These are phyloP conservation scores for Macrochelys suwanniensis DNA, from an alignment of 2,797 vertebrate species.

Conservation along the genomic window DNA sequence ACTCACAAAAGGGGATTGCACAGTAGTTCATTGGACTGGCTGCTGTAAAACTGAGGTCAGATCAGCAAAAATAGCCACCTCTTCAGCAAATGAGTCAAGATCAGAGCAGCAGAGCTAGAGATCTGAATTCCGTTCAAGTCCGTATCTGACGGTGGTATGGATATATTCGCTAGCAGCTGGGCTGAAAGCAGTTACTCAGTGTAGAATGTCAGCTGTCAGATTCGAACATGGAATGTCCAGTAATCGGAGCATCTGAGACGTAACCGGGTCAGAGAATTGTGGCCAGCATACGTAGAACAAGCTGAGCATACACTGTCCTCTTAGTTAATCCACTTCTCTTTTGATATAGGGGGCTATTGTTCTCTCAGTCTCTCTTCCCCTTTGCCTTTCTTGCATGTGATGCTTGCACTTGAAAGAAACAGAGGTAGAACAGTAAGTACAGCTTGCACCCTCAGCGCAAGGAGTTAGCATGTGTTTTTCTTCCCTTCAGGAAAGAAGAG, in stretches of 20 bases:
- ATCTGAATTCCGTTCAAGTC: background rate
- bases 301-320: background rate
- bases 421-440: background rate
- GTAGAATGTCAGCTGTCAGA: constrained; percentile 57
- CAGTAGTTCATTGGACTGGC: constrained; percentile 53
- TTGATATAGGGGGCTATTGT: background rate
- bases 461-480: background rate
- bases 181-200: constrained; percentile 40
- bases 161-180: background rate
- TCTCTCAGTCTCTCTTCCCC: background rate
- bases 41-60: constrained; percentile 82
- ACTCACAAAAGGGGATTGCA: constrained; percentile 55
- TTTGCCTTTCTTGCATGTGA: background rate
- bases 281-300: fast-evolving
- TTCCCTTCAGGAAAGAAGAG: constrained; percentile 34
- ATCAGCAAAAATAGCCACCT: constrained; percentile 81
- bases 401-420: fast-evolving
- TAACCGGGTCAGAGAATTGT: fast-evolving
- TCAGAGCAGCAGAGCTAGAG: background rate
- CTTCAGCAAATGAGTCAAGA: constrained; percentile 66
- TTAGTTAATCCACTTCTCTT: background rate
- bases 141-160: fast-evolving
- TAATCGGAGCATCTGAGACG: background rate
- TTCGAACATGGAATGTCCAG: constrained; percentile 36
- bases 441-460: fast-evolving